Evolutionary conservation across 1,140 invertebrate species (phyloP).

Genomic region (Pseudobourletiella spinata): DNA sequence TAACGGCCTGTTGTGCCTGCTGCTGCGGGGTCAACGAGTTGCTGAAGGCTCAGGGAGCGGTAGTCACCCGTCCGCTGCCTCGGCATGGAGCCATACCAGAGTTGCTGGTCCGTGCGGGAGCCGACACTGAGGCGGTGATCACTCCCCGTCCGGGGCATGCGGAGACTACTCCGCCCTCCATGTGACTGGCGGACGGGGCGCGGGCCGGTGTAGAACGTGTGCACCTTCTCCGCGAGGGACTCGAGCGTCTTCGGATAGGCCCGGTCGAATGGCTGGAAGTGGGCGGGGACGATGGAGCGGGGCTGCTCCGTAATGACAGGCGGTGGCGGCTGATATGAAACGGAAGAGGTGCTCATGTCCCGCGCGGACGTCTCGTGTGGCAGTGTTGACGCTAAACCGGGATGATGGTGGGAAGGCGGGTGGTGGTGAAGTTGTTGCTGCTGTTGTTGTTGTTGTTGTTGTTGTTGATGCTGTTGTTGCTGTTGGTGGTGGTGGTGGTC

Average conservation of each 20-base stretch:
- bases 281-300: constrained; percentile 58
- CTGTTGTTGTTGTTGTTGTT: constrained; percentile 5
- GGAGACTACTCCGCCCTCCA: constrained; percentile 39
- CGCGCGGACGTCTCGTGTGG: background rate
- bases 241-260: constrained; percentile 83
- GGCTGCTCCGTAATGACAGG: constrained; percentile 83
- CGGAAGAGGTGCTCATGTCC: constrained; percentile 13
- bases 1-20: background rate
- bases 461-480: too few species aligned
- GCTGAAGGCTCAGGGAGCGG: constrained; percentile 22
- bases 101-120: constrained; percentile 10
- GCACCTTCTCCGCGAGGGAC: constrained; percentile 79
- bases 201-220: constrained; percentile 64
- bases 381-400: background rate
- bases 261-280: constrained; percentile 66
- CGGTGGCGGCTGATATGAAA: constrained; percentile 50
- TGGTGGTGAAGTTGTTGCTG: background rate
- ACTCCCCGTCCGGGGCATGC: constrained; percentile 69
- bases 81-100: constrained; percentile 40
- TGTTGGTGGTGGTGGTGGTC: background rate
- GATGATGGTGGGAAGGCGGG: constrained; percentile 2
- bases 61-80: constrained; percentile 43
- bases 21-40: constrained; percentile 1
- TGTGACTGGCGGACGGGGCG: constrained; percentile 45
- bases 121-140: constrained; percentile 54